Conservation (phyloP, 2,797 vertebrate genomes). For the Darevskia mixta region DNA sequence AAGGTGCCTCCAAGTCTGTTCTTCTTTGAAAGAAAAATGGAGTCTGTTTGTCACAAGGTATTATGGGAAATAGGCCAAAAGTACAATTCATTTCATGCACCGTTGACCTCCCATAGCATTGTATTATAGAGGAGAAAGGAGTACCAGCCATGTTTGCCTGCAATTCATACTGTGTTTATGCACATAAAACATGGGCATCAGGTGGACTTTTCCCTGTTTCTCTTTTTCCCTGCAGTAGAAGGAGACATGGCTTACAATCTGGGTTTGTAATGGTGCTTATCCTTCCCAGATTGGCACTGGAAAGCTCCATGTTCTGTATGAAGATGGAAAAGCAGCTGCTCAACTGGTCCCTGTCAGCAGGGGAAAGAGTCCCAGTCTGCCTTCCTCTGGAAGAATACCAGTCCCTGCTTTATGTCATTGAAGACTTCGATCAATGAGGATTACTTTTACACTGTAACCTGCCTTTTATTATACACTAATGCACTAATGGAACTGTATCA, state of each 20-base stretch:
- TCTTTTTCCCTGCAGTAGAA: background rate
- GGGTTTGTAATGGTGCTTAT: background rate
- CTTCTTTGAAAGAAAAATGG: background rate
- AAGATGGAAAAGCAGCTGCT: constrained; percentile 33
- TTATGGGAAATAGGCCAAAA: background rate
- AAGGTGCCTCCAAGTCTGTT: background rate
- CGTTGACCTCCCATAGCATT: background rate
- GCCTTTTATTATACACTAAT: constrained; percentile 67
- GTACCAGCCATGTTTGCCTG: background rate
- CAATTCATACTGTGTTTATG: background rate
- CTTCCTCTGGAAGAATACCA: constrained; percentile 53
- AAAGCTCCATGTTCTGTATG: background rate
- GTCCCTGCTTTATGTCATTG: constrained; percentile 54
- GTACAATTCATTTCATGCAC: background rate
- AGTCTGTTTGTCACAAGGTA: background rate
- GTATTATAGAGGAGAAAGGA: background rate
- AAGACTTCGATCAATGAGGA: constrained; percentile 68
- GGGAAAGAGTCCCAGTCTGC: constrained; percentile 33
- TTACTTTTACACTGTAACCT: constrained; percentile 63
- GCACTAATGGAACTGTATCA: constrained; percentile 67
- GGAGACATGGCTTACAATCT: background rate
- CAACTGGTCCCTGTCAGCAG: constrained; percentile 22
- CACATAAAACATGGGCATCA: background rate
- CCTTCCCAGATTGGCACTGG: background rate
- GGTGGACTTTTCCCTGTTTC: background rate